Evolutionary conservation across 2,888 invertebrate species (phyloP).

Genomic region (Volucella inanis): DNA sequence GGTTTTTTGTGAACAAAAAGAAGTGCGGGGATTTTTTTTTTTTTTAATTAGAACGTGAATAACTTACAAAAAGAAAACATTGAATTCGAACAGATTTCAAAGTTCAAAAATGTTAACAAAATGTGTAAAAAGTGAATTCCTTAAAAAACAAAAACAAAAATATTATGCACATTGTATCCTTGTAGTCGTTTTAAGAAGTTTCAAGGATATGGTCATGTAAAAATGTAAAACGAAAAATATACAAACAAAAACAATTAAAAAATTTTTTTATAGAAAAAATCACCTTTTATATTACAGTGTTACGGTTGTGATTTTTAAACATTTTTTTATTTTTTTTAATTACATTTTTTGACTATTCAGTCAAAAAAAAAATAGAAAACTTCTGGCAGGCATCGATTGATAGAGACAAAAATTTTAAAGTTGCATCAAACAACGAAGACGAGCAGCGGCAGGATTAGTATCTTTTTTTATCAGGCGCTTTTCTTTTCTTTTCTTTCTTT

Average conservation of each 20-base stretch:
- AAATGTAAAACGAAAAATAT: slow-evolving; percentile 58
- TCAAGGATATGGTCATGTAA: slow-evolving; percentile 33
- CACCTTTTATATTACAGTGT: slow-evolving; percentile 74
- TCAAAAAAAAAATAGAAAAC: slow-evolving; percentile 66
- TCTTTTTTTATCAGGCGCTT: slow-evolving; percentile 12
- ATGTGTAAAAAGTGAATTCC: slow-evolving; percentile 2
- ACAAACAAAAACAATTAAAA: slow-evolving; percentile 49
- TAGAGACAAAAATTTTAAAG: slow-evolving; percentile 36
- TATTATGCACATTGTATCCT: slow-evolving; percentile 44
- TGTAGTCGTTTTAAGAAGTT: slow-evolving; percentile 65
- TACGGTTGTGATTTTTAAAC: slow-evolving; percentile 68
- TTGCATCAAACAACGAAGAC: slow-evolving; percentile 56
- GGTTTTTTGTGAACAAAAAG: slow-evolving; percentile 67
- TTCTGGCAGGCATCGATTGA: slow-evolving; percentile 57
- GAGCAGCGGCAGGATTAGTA: slow-evolving; percentile 55
- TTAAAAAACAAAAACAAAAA: slow-evolving; percentile 36
- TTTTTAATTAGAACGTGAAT: slow-evolving; percentile 35
- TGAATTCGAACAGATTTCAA: slow-evolving; percentile 41
- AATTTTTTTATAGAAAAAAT: slow-evolving; percentile 53
- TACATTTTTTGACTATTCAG: slow-evolving; percentile 28
- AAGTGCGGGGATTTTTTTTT: slow-evolving; percentile 16
- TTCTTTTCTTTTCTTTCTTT: slow-evolving; percentile 31
- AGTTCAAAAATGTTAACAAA: slow-evolving; percentile 18
- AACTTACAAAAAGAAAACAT: slow-evolving; percentile 16
- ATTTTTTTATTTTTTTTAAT: slow-evolving; percentile 30